phyloP scores from a whole-genome alignment of 2,888 invertebrate genomes.

The Cetonia aurata region DNA sequence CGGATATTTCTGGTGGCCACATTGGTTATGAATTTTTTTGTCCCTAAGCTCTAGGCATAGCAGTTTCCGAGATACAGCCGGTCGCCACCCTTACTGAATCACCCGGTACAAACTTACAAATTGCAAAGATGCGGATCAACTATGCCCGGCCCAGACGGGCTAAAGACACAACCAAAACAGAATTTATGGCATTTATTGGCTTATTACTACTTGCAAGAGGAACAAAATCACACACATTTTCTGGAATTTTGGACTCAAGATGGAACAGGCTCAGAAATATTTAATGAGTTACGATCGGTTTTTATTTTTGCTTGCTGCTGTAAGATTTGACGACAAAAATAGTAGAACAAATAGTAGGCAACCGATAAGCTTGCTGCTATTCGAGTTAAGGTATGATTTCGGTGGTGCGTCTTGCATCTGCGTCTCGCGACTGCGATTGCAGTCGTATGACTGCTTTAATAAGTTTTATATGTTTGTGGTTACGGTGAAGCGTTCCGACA shows the following conservation, averaged over 20 bases:
- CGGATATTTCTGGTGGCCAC: too few relatives aligned
- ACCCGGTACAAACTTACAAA: conserved; percentile 51
- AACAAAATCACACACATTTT: conserved; percentile 52
- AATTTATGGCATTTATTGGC: conserved; percentile 51
- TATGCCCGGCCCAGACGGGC: conserved; percentile 50
- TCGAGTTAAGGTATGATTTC: not conserved
- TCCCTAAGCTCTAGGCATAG: too few relatives aligned
- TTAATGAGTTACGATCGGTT: conserved; percentile 49
- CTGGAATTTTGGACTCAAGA: conserved; percentile 49
- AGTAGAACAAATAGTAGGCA: conserved; percentile 15
- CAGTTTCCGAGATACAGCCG: too few relatives aligned
- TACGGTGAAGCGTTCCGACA: too few relatives aligned
- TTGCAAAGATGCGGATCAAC: conserved; percentile 46
- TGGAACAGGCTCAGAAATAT: conserved; percentile 50
- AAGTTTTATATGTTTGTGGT: too few relatives aligned
- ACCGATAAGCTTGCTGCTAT: too few relatives aligned
- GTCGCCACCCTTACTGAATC: too few relatives aligned
- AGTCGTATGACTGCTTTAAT: too few relatives aligned
- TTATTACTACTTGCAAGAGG: conserved; percentile 49
- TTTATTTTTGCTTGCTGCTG: conserved; percentile 45
- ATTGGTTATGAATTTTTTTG: too few relatives aligned
- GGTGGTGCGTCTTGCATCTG: too few relatives aligned
- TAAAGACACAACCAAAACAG: conserved; percentile 46
- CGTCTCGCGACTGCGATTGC: too few relatives aligned
- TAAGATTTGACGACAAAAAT: conserved; percentile 45